Conservation (phyloP, 2,113 vertebrate genomes). For the Artemisiospiza belli region DNA sequence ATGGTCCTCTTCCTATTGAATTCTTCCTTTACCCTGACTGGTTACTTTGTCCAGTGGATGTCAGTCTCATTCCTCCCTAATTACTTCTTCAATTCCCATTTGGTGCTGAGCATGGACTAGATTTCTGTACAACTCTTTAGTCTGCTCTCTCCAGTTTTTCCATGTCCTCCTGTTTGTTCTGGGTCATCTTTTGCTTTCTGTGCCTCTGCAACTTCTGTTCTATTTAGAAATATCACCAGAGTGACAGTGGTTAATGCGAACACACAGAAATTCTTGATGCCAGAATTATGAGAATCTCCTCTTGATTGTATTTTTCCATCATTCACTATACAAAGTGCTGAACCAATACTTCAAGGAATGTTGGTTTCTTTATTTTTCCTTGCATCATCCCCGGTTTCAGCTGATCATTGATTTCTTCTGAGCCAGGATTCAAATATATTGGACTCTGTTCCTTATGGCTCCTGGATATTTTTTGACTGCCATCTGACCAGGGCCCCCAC, state of each 20-base stretch:
- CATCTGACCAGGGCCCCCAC: slow-evolving; percentile 43
- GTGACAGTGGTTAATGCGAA: rapidly evolving
- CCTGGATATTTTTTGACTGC: slow-evolving; percentile 40
- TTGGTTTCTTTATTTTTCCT: neutral
- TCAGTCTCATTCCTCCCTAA: neutral
- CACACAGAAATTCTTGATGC: neutral
- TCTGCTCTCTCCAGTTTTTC: neutral
- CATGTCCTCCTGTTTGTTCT: neutral
- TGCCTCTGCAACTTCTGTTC: neutral
- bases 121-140: neutral
- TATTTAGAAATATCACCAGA: neutral
- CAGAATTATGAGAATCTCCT: neutral
- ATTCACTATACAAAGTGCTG: neutral
- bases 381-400: slow-evolving; percentile 10
- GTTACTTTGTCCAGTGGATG: neutral
- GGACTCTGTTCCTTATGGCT: slow-evolving; percentile 22
- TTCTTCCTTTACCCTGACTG: neutral
- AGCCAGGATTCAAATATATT: slow-evolving; percentile 23
- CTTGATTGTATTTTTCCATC: neutral
- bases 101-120: neutral
- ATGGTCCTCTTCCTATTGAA: neutral
- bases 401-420: slow-evolving; percentile 26
- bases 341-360: slow-evolving; percentile 13
- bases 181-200: neutral
- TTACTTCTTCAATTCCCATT: neutral